Base-by-base conservation (phyloP, 1,140 invertebrate species). In the Zophobas morio region DNA sequence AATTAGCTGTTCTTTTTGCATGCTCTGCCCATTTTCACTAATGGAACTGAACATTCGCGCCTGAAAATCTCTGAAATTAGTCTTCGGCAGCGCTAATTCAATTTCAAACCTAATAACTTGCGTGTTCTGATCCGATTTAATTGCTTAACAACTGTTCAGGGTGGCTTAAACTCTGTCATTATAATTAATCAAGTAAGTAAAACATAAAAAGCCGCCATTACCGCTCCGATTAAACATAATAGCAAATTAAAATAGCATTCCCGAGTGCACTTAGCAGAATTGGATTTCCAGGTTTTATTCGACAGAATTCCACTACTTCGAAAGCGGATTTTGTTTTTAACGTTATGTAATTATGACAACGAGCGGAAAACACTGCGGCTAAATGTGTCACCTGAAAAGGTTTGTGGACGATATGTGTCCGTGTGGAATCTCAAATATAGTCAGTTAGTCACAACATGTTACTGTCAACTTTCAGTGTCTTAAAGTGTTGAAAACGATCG, bases 111-210 rank as follows among this genome's bases (percentile, higher is more conserved):
- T 8, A 63, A 33, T 36, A 20, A 42, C 37, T 66, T 66, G 60
- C 60, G 60, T 66, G 60, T 66, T 42, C 8, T n/a, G 60, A 40
- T 66, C n/a, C n/a, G 60, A 66, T 66, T 42, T 66, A 66, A 66
- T 66, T 66, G 39, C 37, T 66, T 42, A 42, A 32, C 60, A 39
- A 66, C 39, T 66, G 60, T 20, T 42, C 60, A 2, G 60, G 42
- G 8, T 42, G 60, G 6, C 42, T 66, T 66, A 66, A 66, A 66
- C 37, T 40, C 60, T 42, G 60, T 66, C 37, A 66, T 66, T 66
- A 40, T 66, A 66, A 66, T 66, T 66, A 66, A 66, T 66, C 39
- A 66, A 66, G 37, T 37, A 36, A 60, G 56, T 66, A 40, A 66
- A 66, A 66, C 37, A 42, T 66, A 66, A 66, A 66, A 66, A 42